Base-by-base conservation (phyloP, 2,797 vertebrate genomes). In the Hydrolagus colliei region DNA sequence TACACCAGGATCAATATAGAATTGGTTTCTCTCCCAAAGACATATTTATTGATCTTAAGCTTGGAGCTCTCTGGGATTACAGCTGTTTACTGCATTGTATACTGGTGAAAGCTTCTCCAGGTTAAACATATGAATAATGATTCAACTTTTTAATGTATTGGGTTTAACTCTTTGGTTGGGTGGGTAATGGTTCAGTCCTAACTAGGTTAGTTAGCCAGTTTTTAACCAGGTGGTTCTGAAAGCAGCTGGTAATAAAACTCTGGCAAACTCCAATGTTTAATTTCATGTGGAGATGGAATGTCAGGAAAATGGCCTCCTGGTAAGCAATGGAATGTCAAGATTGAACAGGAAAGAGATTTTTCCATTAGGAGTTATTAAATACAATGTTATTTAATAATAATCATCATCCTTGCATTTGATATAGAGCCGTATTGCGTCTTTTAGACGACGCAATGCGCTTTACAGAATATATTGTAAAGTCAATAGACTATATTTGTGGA, bases 21-120 rank as follows among this genome's bases (percentile, higher is more conserved):
- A 68, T 68, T 18, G 32, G 68, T 71, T 5, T 52, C 41, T 3
- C 41, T 52, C 67, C 13, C 9, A 84, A 4, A 52, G 16, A 71
- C 65, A 16, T 71, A 67, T 84, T 84, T 9, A 18, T 71, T 84
- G 65, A 10, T 84, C 65, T 68, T 84, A 71, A 65, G n/a, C 16
- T 84, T 71, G 79, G 77, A 5, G 65, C 20, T 20, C 63, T 2
- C 41, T 3, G 41, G 41, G 41, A 52, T 52, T 3, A 52, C 41
- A 52, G 41, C 41, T 52, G 3, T 52, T 52, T 52, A 52, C 41
- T 52, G 41, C 6, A 52, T 52, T 52, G 41, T 52, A 52, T 6
- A 52, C 41, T 52, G 41, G 41, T 52, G 41, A 52, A 52, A 52
- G 41, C 41, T 52, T 52, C 41, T 52, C 41, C 41, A 52, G 2